These are phyloP conservation scores for Nymphalis polychloros DNA, from an alignment of 2,888 invertebrate genomes.

Conservation along the genomic window DNA sequence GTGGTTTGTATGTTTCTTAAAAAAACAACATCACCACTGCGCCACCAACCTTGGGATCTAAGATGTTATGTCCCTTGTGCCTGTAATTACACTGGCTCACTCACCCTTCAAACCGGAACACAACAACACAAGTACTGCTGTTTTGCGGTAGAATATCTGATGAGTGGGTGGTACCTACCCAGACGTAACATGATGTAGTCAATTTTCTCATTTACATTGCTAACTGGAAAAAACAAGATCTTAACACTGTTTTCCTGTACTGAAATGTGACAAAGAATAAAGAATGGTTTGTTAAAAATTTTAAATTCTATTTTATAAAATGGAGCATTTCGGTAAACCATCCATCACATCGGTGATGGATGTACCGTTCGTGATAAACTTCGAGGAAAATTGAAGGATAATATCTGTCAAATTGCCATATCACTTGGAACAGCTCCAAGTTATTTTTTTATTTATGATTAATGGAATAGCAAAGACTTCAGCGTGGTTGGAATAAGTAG, in stretches of 20 bases:
- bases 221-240: background rate
- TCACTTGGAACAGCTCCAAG: constrained; percentile 11
- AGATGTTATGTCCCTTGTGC: too few relatives aligned
- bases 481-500: background rate
- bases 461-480: background rate
- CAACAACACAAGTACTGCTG: too few relatives aligned
- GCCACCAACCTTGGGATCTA: too few relatives aligned
- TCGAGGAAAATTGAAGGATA: constrained; percentile 8
- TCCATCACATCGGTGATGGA: constrained; percentile 7
- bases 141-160: too few relatives aligned
- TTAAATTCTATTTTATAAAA: constrained; percentile 1
- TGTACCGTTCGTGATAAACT: constrained; percentile 6
- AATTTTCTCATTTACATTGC: too few relatives aligned
- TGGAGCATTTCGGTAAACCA: background rate
- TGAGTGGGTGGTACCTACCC: too few relatives aligned
- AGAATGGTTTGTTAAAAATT: background rate
- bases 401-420: constrained; percentile 8
- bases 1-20: too few relatives aligned
- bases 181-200: too few relatives aligned
- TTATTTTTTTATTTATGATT: background rate
- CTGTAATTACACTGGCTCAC: too few relatives aligned
- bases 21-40: too few relatives aligned
- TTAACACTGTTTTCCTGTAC: background rate
- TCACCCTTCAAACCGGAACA: too few relatives aligned
- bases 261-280: background rate